These are phyloP conservation scores for Mungos mungo DNA, from an alignment of 2,113 vertebrate genomes.

Conservation along the genomic window DNA sequence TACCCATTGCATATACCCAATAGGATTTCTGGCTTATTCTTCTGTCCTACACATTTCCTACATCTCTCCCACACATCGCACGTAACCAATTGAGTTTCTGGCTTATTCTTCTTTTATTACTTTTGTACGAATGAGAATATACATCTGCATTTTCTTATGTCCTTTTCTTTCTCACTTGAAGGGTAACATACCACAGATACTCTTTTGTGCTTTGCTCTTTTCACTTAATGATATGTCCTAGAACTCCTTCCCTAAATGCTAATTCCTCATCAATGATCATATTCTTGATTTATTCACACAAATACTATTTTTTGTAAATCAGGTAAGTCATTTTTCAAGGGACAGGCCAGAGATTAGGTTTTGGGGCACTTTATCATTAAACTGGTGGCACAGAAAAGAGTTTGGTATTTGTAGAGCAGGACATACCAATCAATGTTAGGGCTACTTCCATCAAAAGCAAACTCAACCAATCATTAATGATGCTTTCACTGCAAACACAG, in stretches of 20 bases:
- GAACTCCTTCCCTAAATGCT: background rate
- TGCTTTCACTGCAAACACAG: slow-evolving; percentile 20
- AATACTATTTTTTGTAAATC: background rate
- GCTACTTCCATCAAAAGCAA: slow-evolving; percentile 3
- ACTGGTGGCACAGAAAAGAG: background rate
- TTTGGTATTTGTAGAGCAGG: background rate
- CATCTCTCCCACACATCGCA: background rate
- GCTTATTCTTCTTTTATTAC: background rate
- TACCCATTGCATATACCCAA: background rate
- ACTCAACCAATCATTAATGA: background rate
- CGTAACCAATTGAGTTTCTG: background rate
- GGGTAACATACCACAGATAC: background rate
- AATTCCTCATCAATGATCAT: background rate
- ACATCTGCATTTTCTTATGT: background rate
- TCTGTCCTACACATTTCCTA: background rate
- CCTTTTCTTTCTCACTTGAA: background rate
- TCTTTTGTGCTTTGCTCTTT: background rate
- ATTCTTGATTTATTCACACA: slow-evolving; percentile 20
- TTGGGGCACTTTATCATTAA: background rate
- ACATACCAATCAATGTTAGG: background rate
- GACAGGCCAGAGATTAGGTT: background rate
- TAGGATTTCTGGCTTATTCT: background rate
- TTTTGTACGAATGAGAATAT: background rate
- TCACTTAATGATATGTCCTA: background rate
- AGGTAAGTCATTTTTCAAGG: slow-evolving; percentile 1